Conservation (phyloP, 1,140 invertebrate species). For the Triops cancriformis region DNA sequence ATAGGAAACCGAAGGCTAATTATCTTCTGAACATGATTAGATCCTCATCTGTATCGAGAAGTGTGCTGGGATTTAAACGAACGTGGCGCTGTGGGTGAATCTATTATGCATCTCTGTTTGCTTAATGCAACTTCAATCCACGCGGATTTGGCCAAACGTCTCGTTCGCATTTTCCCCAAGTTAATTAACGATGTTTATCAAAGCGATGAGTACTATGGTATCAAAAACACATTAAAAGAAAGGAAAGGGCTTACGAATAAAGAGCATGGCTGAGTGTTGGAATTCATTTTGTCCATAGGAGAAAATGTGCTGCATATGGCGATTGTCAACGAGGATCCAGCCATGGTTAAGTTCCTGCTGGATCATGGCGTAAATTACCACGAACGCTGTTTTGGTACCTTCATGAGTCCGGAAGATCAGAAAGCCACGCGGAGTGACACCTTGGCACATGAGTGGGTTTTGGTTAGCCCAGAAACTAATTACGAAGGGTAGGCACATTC, state of each 20-base stretch:
- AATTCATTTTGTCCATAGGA: conserved; percentile 43
- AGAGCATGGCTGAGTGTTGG: not conserved
- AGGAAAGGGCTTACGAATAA: not conserved
- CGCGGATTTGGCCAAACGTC: conserved; percentile 82
- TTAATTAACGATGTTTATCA: conserved; percentile 94
- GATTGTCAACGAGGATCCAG: conserved; percentile 95
- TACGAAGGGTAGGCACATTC: conserved; percentile 66
- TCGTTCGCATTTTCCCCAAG: conserved; percentile 85
- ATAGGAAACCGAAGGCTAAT: not conserved
- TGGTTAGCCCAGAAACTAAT: conserved; percentile 74
- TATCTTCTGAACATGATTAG: conserved; percentile 38
- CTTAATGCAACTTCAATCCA: conserved; percentile 82
- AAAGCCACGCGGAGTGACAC: conserved; percentile 79
- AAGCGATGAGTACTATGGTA: conserved; percentile 94
- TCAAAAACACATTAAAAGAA: too few species aligned
- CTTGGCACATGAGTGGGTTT: conserved; percentile 85
- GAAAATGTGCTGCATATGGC: conserved; percentile 91
- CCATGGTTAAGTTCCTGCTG: conserved; percentile 91
- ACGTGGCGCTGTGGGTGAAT: conserved; percentile 91
- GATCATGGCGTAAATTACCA: conserved; percentile 84
- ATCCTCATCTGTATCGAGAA: conserved; percentile 61
- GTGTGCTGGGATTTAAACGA: conserved; percentile 89
- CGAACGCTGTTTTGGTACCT: conserved; percentile 85
- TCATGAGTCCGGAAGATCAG: conserved; percentile 93
- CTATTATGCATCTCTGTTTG: conserved; percentile 85